phyloP scores from a whole-genome alignment of 2,113 vertebrate species.

The Orthochromis indermauri region DNA sequence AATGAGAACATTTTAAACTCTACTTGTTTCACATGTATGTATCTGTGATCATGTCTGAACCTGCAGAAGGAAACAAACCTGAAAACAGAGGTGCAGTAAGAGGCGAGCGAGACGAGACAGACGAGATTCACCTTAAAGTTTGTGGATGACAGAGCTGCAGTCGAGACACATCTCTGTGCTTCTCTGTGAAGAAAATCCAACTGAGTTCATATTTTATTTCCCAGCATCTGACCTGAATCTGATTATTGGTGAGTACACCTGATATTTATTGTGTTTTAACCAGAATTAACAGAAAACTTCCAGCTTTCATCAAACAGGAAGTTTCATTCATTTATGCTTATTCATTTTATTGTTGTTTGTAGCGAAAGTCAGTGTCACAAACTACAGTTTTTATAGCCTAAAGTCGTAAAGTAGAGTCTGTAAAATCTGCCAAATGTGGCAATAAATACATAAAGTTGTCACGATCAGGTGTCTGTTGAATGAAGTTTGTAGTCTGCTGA shows the following conservation, averaged over 20 bases:
- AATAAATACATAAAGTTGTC: neutral
- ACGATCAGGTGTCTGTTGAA: fast-evolving
- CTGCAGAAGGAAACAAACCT: neutral
- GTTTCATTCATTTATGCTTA: fast-evolving
- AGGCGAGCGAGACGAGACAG: neutral
- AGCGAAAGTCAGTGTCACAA: fast-evolving
- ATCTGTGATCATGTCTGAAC: fast-evolving
- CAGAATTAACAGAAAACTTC: neutral
- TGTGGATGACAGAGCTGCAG: neutral
- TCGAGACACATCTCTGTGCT: neutral
- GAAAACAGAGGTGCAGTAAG: neutral
- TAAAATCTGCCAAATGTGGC: neutral
- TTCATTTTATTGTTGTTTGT: neutral
- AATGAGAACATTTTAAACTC: neutral
- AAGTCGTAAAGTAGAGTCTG: fast-evolving
- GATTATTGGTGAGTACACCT: neutral
- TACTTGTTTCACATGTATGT: neutral
- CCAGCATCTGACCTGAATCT: neutral
- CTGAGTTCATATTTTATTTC: neutral
- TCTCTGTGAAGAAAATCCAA: neutral
- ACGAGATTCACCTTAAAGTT: neutral
- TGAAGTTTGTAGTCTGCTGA: neutral
- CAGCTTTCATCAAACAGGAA: neutral
- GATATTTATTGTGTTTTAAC: neutral
- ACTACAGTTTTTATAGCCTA: neutral